phyloP scores from a whole-genome alignment of 2,113 vertebrate species.

The Peromyscus californicus region DNA sequence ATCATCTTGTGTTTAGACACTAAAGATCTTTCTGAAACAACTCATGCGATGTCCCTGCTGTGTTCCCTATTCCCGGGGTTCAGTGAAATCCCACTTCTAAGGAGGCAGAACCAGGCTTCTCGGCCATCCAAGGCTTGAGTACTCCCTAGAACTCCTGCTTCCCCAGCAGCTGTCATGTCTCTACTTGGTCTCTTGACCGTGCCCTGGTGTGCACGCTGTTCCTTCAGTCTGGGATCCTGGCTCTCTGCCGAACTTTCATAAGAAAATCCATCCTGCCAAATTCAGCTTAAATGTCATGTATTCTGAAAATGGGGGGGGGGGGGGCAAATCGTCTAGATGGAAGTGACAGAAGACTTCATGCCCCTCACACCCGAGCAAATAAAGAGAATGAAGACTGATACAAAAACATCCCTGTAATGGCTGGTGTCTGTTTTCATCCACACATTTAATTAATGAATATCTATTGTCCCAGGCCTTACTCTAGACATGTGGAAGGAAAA shows the following conservation, averaged over 20 bases:
- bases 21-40: background rate
- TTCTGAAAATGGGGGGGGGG: background rate
- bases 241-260: background rate
- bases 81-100: background rate
- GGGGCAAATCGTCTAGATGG: background rate
- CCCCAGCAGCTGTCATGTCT: background rate
- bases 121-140: too few relatives aligned
- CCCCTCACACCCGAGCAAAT: background rate
- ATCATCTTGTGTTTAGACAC: background rate
- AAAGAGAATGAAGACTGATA: background rate
- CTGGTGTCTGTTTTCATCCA: background rate
- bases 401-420: background rate
- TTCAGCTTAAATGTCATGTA: background rate
- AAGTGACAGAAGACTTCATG: background rate
- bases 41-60: background rate
- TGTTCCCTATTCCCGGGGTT: background rate
- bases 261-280: background rate
- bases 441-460: background rate
- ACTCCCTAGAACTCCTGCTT: background rate
- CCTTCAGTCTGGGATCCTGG: background rate
- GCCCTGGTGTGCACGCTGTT: background rate
- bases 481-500: background rate
- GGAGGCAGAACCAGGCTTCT: too few relatives aligned
- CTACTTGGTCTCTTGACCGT: fast-evolving
- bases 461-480: background rate